Conservation (phyloP, 1,140 invertebrate genomes). For the Colletes latitarsis region DNA sequence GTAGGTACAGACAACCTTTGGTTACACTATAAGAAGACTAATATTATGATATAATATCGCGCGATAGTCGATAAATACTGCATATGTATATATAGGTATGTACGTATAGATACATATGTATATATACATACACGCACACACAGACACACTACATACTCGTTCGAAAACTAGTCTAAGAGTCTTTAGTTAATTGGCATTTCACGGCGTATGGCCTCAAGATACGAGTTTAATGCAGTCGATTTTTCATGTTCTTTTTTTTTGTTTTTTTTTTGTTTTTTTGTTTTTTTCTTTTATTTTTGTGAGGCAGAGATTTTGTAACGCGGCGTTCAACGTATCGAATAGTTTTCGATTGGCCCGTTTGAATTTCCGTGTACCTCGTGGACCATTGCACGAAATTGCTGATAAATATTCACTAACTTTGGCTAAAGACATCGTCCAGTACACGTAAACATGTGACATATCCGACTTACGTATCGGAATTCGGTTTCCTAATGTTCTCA, state of each 20-base stretch:
- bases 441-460: not conserved
- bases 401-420: conserved; percentile 42
- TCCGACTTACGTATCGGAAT: not conserved
- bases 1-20: conserved; percentile 67
- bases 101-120: conserved; percentile 23
- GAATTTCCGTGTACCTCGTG: not conserved
- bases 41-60: conserved; percentile 64
- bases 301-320: not conserved
- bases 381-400: conserved; percentile 1
- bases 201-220: conserved; percentile 71
- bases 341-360: conserved; percentile 13
- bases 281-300: not conserved
- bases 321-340: not conserved
- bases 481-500: not conserved
- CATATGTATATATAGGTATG: conserved; percentile 28
- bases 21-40: conserved; percentile 66
- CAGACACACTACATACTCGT: conserved; percentile 7
- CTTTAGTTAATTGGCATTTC: conserved; percentile 79
- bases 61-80: conserved; percentile 51
- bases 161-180: conserved; percentile 72
- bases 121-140: not conserved
- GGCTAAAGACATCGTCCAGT: conserved; percentile 24
- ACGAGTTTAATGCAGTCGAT: conserved; percentile 43
- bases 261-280: not conserved
- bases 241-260: not conserved